A percentile compares a stretch with the other conserved stretches of the same genome.
These are phyloP conservation scores for Astropecten irregularis DNA, from an alignment of 53 echinoderm and acorn worm species.

Conservation along the genomic window DNA sequence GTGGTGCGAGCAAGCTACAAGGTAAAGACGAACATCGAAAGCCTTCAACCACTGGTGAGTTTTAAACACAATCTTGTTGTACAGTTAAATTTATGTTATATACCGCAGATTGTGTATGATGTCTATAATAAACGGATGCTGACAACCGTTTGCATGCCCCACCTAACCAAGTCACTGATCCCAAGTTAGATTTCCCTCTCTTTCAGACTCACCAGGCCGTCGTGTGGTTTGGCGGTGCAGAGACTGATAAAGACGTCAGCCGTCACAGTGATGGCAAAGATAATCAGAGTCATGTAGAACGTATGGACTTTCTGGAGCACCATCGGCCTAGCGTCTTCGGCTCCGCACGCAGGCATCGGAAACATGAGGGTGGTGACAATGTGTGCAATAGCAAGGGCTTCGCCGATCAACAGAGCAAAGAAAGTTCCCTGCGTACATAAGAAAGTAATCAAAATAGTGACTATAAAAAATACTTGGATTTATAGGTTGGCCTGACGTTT, in stretches of 20 bases:
- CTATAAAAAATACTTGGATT: too few species aligned
- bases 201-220: constrained; percentile 3
- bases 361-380: constrained; percentile 53
- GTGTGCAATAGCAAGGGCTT: constrained; percentile 50
- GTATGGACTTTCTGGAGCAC: constrained; percentile 51
- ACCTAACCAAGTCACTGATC: too few species aligned
- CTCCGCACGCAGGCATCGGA: constrained; percentile 56
- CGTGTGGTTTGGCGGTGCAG: constrained; percentile 13
- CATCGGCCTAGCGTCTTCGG: constrained; percentile 39
- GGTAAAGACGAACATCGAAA: background rate
- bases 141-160: too few species aligned
- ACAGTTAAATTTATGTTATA: background rate
- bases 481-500: too few species aligned
- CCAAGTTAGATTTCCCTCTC: too few species aligned
- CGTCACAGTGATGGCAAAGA: constrained; percentile 56
- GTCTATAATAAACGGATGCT: too few species aligned
- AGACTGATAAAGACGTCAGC: constrained; percentile 61
- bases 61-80: background rate
- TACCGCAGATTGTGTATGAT: too few species aligned
- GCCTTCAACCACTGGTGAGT: too few species aligned
- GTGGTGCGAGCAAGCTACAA: constrained; percentile 34
- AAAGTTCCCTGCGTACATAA: constrained; percentile 54
- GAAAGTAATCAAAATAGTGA: too few species aligned
- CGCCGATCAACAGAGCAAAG: constrained; percentile 63
- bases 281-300: constrained; percentile 64